phyloP scores from a whole-genome alignment of 1,140 invertebrate genomes.

The Orchestia grillus region DNA sequence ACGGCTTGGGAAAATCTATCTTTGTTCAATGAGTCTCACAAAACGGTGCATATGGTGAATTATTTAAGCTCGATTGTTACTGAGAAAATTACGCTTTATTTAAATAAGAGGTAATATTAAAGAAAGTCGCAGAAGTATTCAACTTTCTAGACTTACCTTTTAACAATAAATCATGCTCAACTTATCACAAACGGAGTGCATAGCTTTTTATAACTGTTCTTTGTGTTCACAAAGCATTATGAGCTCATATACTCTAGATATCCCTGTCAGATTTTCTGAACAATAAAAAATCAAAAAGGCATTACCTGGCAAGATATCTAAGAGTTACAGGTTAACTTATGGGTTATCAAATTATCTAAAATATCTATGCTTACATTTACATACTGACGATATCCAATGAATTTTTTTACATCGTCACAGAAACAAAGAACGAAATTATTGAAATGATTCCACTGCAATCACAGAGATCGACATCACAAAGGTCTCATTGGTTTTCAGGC shows the following conservation, averaged over 20 bases:
- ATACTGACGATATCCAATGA: neutral
- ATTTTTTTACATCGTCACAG: neutral
- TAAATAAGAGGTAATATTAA: neutral
- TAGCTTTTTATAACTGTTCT: neutral
- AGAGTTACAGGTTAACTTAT: neutral
- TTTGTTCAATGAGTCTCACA: neutral
- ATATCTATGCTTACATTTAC: neutral
- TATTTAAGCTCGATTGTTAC: neutral
- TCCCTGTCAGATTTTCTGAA: neutral
- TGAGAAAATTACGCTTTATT: neutral
- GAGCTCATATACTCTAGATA: neutral
- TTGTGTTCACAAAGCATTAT: neutral
- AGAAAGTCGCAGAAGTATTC: neutral
- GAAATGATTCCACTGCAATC: neutral
- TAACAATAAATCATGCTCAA: neutral
- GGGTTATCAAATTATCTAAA: neutral
- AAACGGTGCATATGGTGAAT: neutral
- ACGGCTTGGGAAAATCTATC: neutral
- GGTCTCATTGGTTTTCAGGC: neutral
- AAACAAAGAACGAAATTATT: too few relatives aligned
- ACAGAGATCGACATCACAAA: neutral
- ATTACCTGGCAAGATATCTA: too few relatives aligned
- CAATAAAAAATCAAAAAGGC: neutral
- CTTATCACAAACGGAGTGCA: neutral
- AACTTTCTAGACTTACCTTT: neutral